Conservation (phyloP, 2,797 vertebrate species). For the Pipistrellus pygmaeus region DNA sequence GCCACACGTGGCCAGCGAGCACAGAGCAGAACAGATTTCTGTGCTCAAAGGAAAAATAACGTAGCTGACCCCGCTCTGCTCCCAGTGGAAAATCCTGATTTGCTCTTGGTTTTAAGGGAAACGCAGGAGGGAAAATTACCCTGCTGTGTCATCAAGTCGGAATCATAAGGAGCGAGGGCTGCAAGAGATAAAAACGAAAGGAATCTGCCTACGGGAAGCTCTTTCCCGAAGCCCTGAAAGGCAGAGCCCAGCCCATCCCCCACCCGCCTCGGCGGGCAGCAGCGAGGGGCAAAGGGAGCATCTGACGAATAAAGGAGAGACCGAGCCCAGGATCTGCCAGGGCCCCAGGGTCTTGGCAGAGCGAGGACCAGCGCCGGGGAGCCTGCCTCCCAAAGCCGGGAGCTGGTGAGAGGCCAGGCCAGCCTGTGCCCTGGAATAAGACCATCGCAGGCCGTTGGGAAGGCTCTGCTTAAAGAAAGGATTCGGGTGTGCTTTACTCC, state of each 20-base stretch:
- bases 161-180: constrained; percentile 47
- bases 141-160: constrained; percentile 37
- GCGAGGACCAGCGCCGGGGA: not conserved
- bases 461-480: constrained; percentile 61
- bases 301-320: not conserved
- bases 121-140: constrained; percentile 15
- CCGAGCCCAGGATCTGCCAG: not conserved
- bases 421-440: constrained; percentile 50
- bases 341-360: not conserved
- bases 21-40: not conserved
- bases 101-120: constrained; percentile 50
- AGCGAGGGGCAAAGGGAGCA: not conserved
- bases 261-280: not conserved
- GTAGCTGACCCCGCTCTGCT: not conserved
- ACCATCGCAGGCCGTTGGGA: constrained; percentile 11
- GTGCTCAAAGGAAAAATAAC: not conserved
- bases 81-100: constrained; percentile 52
- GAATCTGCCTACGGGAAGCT: constrained; percentile 40
- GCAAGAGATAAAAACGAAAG: constrained; percentile 43
- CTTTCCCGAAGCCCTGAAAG: constrained; percentile 53
- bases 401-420: not conserved
- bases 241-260: not conserved
- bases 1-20: not conserved
- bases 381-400: not conserved
- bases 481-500: constrained; percentile 39